A percentile compares a stretch with the other conserved stretches of the same genome.
Conservation (phyloP, 2,888 invertebrate genomes). For the Disparrhopalites patrizii region DNA sequence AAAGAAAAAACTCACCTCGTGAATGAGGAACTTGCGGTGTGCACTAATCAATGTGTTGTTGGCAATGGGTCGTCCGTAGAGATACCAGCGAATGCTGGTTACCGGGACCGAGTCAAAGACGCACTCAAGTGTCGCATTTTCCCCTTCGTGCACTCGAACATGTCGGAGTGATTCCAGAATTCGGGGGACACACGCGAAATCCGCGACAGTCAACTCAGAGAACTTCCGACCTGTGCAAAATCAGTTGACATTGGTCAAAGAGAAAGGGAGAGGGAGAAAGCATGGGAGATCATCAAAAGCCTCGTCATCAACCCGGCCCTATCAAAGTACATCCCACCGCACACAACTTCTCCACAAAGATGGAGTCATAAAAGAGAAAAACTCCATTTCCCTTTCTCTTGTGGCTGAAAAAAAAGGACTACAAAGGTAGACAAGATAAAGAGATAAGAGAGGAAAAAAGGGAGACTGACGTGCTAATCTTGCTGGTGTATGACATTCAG, state of each 20-base stretch:
- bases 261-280: background rate
- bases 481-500: conserved; percentile 60
- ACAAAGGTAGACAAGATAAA: no score
- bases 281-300: background rate
- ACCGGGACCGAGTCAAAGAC: conserved; percentile 75
- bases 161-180: conserved; percentile 59
- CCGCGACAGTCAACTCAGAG: conserved; percentile 70
- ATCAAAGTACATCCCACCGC: no score
- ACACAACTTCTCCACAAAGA: no score
- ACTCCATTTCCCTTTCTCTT: background rate
- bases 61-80: conserved; percentile 71
- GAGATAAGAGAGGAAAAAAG: no score
- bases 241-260: background rate
- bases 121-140: conserved; percentile 80
- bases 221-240: conserved; percentile 66
- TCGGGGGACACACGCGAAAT: conserved; percentile 81
- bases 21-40: conserved; percentile 43
- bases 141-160: conserved; percentile 73
- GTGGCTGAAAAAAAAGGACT: background rate
- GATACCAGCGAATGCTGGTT: conserved; percentile 79
- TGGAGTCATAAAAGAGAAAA: background rate
- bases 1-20: conserved; percentile 35
- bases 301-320: no score
- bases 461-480: conserved; percentile 48
- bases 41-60: conserved; percentile 61